phyloP scores from a whole-genome alignment of 1,140 invertebrate genomes.

The Parapsyche elsis region DNA sequence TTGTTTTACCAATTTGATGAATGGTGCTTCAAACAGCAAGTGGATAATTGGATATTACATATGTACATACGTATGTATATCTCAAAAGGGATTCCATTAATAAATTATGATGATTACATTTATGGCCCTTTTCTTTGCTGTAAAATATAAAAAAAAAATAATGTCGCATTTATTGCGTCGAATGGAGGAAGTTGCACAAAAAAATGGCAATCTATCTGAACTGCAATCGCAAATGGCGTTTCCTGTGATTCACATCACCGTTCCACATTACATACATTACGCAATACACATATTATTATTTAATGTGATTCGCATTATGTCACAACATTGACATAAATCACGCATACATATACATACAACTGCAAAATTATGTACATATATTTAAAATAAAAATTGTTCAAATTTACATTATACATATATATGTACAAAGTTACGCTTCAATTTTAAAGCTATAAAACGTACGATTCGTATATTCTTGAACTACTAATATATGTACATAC shows the following conservation, averaged over 20 bases:
- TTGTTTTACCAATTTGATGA: too few species aligned
- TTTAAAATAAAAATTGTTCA: neutral
- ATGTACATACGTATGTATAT: too few species aligned
- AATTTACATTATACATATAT: neutral
- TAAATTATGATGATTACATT: too few species aligned
- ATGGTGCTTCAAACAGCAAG: too few species aligned
- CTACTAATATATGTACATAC: too few species aligned
- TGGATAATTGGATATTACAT: too few species aligned
- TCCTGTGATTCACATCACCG: constrained; percentile 22
- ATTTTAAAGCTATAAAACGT: neutral
- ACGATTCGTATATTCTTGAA: neutral
- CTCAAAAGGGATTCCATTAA: too few species aligned
- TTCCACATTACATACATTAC: constrained; percentile 14
- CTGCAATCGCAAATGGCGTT: constrained; percentile 22
- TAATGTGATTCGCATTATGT: constrained; percentile 13
- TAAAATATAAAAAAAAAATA: too few species aligned
- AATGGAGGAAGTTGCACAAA: constrained; percentile 5
- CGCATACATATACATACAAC: neutral
- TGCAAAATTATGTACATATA: neutral
- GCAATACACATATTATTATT: constrained; percentile 1
- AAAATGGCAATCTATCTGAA: neutral
- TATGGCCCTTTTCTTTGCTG: too few species aligned
- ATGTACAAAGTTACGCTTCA: neutral
- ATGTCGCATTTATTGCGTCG: neutral
- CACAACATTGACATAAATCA: neutral